A percentile compares a stretch with the other conserved stretches of the same genome.
phyloP scores from a whole-genome alignment of 2,113 vertebrate genomes.

The Apaloderma vittatum region DNA sequence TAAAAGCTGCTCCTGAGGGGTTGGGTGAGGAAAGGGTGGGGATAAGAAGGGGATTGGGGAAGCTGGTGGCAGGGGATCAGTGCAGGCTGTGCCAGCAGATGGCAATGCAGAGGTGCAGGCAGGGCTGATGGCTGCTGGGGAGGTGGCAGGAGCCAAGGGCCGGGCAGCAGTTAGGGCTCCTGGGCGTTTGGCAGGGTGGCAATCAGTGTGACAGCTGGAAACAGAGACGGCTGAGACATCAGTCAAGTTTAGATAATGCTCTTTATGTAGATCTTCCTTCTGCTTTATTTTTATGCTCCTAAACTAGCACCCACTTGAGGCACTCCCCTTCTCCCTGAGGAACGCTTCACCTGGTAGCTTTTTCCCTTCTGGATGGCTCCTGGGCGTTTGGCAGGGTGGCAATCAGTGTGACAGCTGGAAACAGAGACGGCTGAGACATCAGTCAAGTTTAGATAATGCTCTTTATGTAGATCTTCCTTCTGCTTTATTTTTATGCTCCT shows the following conservation, averaged over 20 bases:
- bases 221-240: neutral
- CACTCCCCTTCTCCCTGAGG: neutral
- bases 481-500: rapidly evolving
- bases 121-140: neutral
- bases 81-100: neutral
- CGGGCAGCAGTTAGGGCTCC: neutral
- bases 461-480: neutral
- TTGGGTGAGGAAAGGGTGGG: neutral
- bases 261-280: neutral
- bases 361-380: no score
- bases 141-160: neutral
- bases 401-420: neutral
- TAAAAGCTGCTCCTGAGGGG: neutral
- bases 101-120: neutral
- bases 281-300: rapidly evolving
- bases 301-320: neutral
- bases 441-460: neutral
- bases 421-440: neutral
- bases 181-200: neutral
- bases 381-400: neutral
- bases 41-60: rapidly evolving
- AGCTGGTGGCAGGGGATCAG: neutral
- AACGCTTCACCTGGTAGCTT: neutral
- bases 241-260: neutral
- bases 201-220: neutral